phyloP scores from a whole-genome alignment of 2,888 invertebrate species.

The Hirtodrosophila trivittata region DNA sequence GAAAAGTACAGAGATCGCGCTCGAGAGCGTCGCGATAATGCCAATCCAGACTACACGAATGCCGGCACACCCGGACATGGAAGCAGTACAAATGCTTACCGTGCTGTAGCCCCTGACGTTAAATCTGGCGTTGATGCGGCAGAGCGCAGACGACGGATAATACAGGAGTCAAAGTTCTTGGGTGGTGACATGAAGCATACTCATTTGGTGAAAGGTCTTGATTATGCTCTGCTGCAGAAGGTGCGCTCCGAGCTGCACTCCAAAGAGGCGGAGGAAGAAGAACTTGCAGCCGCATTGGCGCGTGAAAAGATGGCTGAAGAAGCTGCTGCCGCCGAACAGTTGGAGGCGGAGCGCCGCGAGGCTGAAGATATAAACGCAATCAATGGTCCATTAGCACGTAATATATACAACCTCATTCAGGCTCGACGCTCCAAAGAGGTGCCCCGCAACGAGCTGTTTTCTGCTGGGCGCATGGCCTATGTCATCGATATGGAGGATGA shows the following conservation, averaged over 20 bases:
- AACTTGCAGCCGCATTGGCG: slow-evolving; percentile 88
- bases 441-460: slow-evolving; percentile 94
- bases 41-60: slow-evolving; percentile 90
- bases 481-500: slow-evolving; percentile 97
- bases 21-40: slow-evolving; percentile 94
- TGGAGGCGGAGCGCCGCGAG: slow-evolving; percentile 84
- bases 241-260: slow-evolving; percentile 93
- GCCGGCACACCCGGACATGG: slow-evolving; percentile 88
- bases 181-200: slow-evolving; percentile 99
- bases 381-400: slow-evolving; percentile 87
- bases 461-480: slow-evolving; percentile 98
- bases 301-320: slow-evolving; percentile 75
- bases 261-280: slow-evolving; percentile 91
- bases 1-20: slow-evolving; percentile 97
- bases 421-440: slow-evolving; percentile 89
- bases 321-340: slow-evolving; percentile 83
- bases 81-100: slow-evolving; percentile 83
- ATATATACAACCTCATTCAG: slow-evolving; percentile 85
- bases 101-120: slow-evolving; percentile 98
- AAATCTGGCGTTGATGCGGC: slow-evolving; percentile 97
- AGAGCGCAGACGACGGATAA: slow-evolving; percentile 96
- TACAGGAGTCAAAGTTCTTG: slow-evolving; percentile 99
- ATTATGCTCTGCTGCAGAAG: slow-evolving; percentile 96
- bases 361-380: slow-evolving; percentile 92
- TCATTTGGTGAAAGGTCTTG: slow-evolving; percentile 99